Conservation (phyloP, 2,888 invertebrate genomes). For the Pandemis cinnamomeana region DNA sequence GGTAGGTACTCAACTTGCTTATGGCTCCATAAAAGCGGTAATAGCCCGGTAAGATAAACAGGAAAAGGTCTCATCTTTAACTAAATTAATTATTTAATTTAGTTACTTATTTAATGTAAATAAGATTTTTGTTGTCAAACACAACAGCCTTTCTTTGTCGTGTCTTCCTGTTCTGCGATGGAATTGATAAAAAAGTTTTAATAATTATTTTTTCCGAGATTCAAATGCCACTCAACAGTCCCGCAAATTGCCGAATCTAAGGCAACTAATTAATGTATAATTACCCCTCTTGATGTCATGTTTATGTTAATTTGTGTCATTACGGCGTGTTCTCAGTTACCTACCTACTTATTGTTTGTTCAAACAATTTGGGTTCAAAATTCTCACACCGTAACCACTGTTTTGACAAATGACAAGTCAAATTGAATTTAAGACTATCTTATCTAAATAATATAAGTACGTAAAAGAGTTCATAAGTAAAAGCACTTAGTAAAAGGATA, state of each 20-base stretch:
- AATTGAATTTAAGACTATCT: neutral
- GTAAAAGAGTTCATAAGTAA: neutral
- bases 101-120: too few species aligned
- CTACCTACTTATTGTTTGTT: constrained; percentile 1
- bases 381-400: neutral
- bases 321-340: constrained; percentile 1
- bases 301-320: constrained; percentile 1
- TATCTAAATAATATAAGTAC: neutral
- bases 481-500: neutral
- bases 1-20: neutral
- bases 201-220: neutral
- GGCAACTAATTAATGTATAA: neutral
- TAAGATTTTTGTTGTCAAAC: too few species aligned
- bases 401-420: neutral
- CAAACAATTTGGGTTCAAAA: neutral
- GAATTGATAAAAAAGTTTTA: neutral
- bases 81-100: too few species aligned
- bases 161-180: too few species aligned
- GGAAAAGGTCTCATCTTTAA: neutral
- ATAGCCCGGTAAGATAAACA: neutral
- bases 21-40: neutral
- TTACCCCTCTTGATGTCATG: neutral
- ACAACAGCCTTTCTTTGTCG: too few species aligned
- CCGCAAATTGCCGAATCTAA: neutral
- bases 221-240: neutral